Percentiles rank a stretch among this genome's conserved stretches.
Evolutionary conservation across 2,888 invertebrate species (phyloP).

Genomic region (Brenthis daphne): DNA sequence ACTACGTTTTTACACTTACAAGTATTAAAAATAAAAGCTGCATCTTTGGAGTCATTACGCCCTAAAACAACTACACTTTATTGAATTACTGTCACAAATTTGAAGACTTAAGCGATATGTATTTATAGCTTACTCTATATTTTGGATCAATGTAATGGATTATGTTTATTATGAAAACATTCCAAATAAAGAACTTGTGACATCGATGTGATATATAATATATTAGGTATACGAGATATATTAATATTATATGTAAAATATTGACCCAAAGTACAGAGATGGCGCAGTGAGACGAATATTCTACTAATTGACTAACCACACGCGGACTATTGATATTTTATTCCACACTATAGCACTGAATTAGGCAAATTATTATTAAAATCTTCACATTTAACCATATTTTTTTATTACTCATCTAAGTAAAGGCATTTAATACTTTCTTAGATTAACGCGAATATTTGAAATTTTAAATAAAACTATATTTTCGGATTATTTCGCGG

Average conservation of each 20-base stretch:
- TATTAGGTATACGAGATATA: too few species aligned
- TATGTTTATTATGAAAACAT: neutral
- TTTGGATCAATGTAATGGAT: neutral
- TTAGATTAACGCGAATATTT: too few species aligned
- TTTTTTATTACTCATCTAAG: slow-evolving; percentile 11
- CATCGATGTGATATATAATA: too few species aligned
- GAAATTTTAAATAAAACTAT: too few species aligned
- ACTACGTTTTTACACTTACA: slow-evolving; percentile 57
- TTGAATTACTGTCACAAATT: slow-evolving; percentile 73
- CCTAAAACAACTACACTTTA: slow-evolving; percentile 44
- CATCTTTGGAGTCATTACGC: slow-evolving; percentile 70
- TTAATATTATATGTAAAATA: neutral
- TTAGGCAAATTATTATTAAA: slow-evolving; percentile 15
- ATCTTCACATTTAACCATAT: neutral
- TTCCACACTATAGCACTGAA: slow-evolving; percentile 18
- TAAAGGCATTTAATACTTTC: neutral
- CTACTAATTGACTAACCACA: slow-evolving; percentile 50
- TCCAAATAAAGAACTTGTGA: neutral
- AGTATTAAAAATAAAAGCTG: slow-evolving; percentile 77
- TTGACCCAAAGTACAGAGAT: slow-evolving; percentile 13
- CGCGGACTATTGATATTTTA: slow-evolving; percentile 45
- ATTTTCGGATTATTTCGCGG: too few species aligned
- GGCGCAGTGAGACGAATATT: slow-evolving; percentile 40
- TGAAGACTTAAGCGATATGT: slow-evolving; percentile 77
- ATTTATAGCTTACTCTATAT: slow-evolving; percentile 50